These are phyloP conservation scores for Palythoa grandiflora DNA, from an alignment of 92 coral and sea anemone genomes.

Conservation along the genomic window DNA sequence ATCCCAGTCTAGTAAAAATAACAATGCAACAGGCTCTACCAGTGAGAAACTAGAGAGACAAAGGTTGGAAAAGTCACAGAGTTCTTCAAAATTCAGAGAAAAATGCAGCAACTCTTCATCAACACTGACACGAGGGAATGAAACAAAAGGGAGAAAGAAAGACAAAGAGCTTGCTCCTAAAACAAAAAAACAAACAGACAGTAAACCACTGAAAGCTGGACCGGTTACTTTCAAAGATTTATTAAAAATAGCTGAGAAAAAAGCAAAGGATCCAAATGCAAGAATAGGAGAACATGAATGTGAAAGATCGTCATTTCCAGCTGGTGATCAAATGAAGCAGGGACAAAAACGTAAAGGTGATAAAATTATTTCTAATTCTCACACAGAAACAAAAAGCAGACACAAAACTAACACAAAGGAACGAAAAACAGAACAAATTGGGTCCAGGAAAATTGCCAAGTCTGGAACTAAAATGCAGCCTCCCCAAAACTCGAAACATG, in stretches of 20 bases:
- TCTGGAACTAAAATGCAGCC: background rate
- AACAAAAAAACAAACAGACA: background rate
- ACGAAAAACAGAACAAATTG: background rate
- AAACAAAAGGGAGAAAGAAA: background rate
- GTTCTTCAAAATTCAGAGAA: background rate
- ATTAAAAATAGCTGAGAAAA: constrained; percentile 85
- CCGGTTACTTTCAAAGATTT: constrained; percentile 84
- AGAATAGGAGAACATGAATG: background rate
- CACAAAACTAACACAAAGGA: background rate
- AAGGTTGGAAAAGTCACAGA: background rate
- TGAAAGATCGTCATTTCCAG: background rate
- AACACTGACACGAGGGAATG: background rate
- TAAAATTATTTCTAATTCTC: background rate
- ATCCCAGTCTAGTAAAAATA: background rate
- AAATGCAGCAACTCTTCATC: background rate
- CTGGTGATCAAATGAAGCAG: background rate
- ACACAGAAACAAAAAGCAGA: background rate
- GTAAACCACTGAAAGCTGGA: constrained; percentile 48
- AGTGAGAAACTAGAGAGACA: background rate
- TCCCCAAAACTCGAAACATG: constrained; percentile 1
- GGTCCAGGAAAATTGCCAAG: background rate
- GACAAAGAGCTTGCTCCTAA: constrained; percentile 16
- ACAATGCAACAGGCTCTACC: background rate
- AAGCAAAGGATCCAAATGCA: constrained; percentile 45
- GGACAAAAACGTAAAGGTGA: background rate